phyloP scores from a whole-genome alignment of 2,888 invertebrate species.

The Drosophila merina region DNA sequence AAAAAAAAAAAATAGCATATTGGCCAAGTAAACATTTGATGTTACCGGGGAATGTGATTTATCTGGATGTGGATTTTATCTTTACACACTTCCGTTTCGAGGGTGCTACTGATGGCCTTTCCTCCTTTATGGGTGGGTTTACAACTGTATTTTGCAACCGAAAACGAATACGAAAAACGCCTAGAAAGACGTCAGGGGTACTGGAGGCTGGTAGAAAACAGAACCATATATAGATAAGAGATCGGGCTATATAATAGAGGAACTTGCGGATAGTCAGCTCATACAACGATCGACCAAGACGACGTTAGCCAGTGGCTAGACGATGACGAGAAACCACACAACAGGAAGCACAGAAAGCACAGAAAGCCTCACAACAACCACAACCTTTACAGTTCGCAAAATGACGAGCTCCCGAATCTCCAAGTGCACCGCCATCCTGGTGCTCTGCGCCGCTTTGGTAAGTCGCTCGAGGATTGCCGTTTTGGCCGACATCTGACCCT shows the following conservation, averaged over 20 bases:
- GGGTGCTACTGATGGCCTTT: constrained; percentile 21
- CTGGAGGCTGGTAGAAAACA: constrained; percentile 8
- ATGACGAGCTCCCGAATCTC: constrained; percentile 53
- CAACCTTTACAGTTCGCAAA: constrained; percentile 31
- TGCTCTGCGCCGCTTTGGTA: constrained; percentile 63
- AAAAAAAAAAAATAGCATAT: constrained; percentile 3
- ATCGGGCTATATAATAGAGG: constrained; percentile 59
- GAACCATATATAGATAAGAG: constrained; percentile 64
- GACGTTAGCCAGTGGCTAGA: constrained; percentile 73
- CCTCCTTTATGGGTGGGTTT: constrained; percentile 64
- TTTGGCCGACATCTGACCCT: constrained; percentile 34
- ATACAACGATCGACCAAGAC: constrained; percentile 72
- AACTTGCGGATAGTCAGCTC: constrained; percentile 48
- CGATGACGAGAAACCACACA: constrained; percentile 54
- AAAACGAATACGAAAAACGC: background rate
- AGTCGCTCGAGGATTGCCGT: constrained; percentile 28
- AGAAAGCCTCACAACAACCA: constrained; percentile 2
- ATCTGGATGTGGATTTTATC: constrained; percentile 49
- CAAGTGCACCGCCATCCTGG: constrained; percentile 44
- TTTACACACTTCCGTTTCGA: constrained; percentile 76
- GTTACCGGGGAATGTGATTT: background rate
- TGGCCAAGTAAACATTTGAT: background rate
- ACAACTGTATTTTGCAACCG: constrained; percentile 67
- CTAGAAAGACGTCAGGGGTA: constrained; percentile 41
- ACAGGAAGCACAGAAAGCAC: constrained; percentile 19